These are phyloP conservation scores for Chiloscyllium punctatum DNA, from an alignment of 2,797 vertebrate species.

Conservation along the genomic window DNA sequence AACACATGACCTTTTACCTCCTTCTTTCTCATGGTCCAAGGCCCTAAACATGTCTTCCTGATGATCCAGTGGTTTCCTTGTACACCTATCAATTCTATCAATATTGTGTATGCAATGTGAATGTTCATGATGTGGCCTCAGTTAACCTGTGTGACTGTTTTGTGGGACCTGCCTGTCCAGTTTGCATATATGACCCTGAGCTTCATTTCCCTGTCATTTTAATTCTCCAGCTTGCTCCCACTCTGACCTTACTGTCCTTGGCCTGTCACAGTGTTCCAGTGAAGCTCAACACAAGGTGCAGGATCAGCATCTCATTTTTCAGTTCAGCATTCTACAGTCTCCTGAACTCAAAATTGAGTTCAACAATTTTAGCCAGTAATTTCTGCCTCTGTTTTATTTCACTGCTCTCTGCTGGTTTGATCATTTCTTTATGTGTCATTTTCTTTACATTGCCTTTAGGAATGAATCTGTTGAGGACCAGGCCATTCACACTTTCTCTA, in stretches of 20 bases:
- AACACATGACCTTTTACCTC: neutral
- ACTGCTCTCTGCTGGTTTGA: neutral
- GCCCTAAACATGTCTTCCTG: neutral
- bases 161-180: neutral
- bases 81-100: neutral
- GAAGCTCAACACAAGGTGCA: neutral
- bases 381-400: neutral
- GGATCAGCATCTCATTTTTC: neutral
- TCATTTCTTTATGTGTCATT: neutral
- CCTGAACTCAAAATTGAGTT: neutral
- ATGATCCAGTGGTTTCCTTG: neutral
- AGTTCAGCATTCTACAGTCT: neutral
- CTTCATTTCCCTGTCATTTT: neutral
- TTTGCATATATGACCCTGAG: neutral
- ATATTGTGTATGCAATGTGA: neutral
- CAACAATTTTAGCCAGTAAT: neutral
- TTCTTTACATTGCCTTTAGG: neutral
- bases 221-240: neutral
- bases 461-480: neutral
- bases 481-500: neutral
- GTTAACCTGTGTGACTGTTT: neutral
- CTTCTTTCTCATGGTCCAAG: neutral
- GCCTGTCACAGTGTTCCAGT: neutral
- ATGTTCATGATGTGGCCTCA: neutral
- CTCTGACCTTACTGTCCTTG: neutral